Conservation (phyloP, 2,888 invertebrate species). For the Tubulanus polymorphus region DNA sequence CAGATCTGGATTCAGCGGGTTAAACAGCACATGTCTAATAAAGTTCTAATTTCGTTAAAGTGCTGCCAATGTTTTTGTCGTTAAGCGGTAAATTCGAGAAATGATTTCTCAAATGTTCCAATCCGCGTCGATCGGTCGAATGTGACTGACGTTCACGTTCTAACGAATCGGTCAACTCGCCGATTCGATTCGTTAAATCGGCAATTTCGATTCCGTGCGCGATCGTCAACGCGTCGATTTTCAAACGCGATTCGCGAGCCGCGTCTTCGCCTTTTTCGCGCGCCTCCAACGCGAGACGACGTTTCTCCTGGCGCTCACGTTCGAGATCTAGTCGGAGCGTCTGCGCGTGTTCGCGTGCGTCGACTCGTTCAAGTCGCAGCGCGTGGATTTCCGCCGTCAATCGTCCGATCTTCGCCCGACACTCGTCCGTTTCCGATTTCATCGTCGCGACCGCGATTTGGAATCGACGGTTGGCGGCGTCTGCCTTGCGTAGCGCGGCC, state of each 20-base stretch:
- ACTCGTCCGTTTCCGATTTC: conserved; percentile 28
- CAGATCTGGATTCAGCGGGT: too few species aligned
- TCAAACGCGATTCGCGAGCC: conserved; percentile 25
- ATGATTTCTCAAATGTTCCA: conserved; percentile 38
- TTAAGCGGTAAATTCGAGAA: conserved; percentile 35
- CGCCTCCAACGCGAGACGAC: conserved; percentile 30
- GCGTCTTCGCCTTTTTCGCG: conserved; percentile 28
- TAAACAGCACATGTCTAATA: too few species aligned
- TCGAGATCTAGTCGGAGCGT: conserved; percentile 28
- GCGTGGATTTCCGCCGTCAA: conserved; percentile 37
- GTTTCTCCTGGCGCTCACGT: conserved; percentile 28
- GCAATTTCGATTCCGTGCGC: conserved; percentile 31
- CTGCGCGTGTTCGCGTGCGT: conserved; percentile 31
- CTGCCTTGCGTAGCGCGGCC: conserved; percentile 26
- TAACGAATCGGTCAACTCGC: conserved; percentile 26
- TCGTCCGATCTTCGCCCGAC: conserved; percentile 30
- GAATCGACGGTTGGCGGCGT: conserved; percentile 35
- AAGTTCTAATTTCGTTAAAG: too few species aligned
- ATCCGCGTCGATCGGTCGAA: conserved; percentile 30
- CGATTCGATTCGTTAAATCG: conserved; percentile 30
- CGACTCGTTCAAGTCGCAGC: too few species aligned
- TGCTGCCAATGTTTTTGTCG: too few species aligned
- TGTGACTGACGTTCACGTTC: conserved; percentile 29
- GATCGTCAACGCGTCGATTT: conserved; percentile 29
- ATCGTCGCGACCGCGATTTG: conserved; percentile 36